A percentile compares a stretch with the other conserved stretches of the same genome.
Conservation (phyloP, 2,797 vertebrate genomes). For the Apogon talboti region DNA sequence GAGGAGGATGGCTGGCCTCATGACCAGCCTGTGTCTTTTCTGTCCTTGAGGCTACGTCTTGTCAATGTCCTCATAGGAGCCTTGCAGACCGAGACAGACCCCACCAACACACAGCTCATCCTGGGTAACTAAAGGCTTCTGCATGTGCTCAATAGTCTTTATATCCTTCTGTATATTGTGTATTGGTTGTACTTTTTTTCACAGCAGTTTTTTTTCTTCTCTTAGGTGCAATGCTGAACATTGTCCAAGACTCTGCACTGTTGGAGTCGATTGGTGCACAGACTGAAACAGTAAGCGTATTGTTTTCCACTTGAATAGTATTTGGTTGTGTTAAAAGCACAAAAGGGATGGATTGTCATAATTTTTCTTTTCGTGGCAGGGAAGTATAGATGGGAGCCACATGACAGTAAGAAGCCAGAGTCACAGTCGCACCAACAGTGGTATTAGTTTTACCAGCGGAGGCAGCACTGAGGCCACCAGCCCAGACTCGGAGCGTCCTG, state of each 20-base stretch:
- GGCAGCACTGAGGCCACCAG: constrained; percentile 92
- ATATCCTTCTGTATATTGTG: background rate
- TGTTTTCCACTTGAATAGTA: background rate
- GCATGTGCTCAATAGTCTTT: background rate
- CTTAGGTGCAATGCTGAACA: constrained; percentile 95
- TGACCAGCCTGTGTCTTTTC: constrained; percentile 94
- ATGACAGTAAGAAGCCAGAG: constrained; percentile 79
- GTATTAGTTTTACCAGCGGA: constrained; percentile 91
- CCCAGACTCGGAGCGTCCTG: constrained; percentile 91
- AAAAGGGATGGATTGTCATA: constrained; percentile 2
- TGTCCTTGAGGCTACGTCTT: constrained; percentile 92
- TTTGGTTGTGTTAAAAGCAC: background rate
- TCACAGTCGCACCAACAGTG: constrained; percentile 94
- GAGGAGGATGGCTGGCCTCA: constrained; percentile 91
- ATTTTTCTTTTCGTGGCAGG: constrained; percentile 55
- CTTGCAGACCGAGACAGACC: constrained; percentile 95
- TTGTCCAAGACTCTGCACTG: constrained; percentile 96
- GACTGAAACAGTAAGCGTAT: constrained; percentile 88
- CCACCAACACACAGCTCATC: constrained; percentile 97
- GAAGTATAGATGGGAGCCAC: constrained; percentile 78
- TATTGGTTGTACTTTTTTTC: background rate
- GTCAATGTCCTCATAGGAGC: constrained; percentile 97
- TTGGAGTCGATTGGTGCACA: constrained; percentile 94
- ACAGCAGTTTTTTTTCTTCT: background rate
- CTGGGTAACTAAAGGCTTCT: constrained; percentile 81